Evolutionary conservation across 2,888 invertebrate genomes (phyloP), one percentile per base, ranked within the genome.

Genomic region (Torymus tubicola): DNA sequence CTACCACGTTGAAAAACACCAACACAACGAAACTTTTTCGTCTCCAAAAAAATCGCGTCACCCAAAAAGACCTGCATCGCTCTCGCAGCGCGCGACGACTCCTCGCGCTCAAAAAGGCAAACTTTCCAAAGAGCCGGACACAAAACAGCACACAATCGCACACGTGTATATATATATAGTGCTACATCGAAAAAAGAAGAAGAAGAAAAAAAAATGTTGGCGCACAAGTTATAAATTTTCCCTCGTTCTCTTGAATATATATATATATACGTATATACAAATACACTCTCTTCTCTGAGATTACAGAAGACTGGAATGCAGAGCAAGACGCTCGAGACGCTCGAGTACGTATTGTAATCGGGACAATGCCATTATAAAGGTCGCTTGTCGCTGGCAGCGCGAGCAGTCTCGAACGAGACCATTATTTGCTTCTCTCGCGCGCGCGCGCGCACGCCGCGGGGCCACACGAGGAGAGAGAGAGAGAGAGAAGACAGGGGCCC

Each of bases 361-460:
- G 84, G 78, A 87, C 88, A 87, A 88, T 87, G 83, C 83, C 83
- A 83, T 84, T 85, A 85, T 85, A 85, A 85, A 85, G 84, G 84
- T 82, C 81, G 83, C 68, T 82, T 82, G 84, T 83, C 84, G 81
- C 83, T 76, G 81, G 81, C 81, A 68, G 75, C 55, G 18, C n/a
- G 13, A 61, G 67, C 55, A 74, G 80, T 81, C 83, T 78, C 82
- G 81, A 86, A 87, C 85, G 84, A 86, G 80, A 78, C 86, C 80
- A 87, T 88, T 88, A 88, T 88, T 87, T 85, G 87, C 81, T 82
- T 84, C 83, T 84, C 86, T 80, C 81, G 85, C 85, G 84, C 82
- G 75, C 77, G 75, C 77, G 68, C 53, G 31, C 65, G 68, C 53
- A 31, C 65, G 21, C 53, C 65, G 21, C 72, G 82, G 84, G 84